A percentile compares a stretch with the other conserved stretches of the same genome.
These are phyloP conservation scores for Sesia bembeciformis DNA, from an alignment of 2,888 invertebrate species.

Conservation along the genomic window DNA sequence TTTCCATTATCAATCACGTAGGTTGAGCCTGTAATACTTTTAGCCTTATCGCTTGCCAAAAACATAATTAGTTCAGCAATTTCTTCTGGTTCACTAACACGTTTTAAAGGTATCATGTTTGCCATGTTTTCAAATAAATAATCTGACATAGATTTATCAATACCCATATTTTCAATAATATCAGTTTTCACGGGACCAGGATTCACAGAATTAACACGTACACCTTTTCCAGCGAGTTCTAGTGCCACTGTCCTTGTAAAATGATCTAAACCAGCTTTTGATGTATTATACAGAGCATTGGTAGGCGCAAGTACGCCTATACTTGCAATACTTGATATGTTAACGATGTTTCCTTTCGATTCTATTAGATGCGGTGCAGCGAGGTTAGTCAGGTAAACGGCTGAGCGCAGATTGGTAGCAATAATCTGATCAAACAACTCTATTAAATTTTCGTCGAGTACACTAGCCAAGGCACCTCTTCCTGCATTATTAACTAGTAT, in stretches of 20 bases:
- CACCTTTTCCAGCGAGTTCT: slow-evolving; percentile 19
- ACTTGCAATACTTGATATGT: slow-evolving; percentile 25
- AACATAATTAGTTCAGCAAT: slow-evolving; percentile 4
- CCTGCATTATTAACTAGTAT: slow-evolving; percentile 15
- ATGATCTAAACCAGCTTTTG: slow-evolving; percentile 25
- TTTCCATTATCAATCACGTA: slow-evolving; percentile 3
- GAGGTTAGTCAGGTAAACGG: slow-evolving; percentile 10
- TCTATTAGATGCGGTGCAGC: slow-evolving; percentile 23
- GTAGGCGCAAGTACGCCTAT: not conserved
- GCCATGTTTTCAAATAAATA: slow-evolving; percentile 7
- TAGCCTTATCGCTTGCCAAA: slow-evolving; percentile 7
- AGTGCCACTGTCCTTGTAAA: slow-evolving; percentile 21
- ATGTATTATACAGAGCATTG: slow-evolving; percentile 12
- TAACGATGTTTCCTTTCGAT: slow-evolving; percentile 32
- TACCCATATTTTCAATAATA: slow-evolving; percentile 13
- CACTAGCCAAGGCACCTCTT: slow-evolving; percentile 3
- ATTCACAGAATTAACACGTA: slow-evolving; percentile 72
- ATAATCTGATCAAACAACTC: slow-evolving; percentile 9
- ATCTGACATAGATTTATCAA: not conserved
- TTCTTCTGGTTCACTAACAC: slow-evolving; percentile 22
- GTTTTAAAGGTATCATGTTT: slow-evolving; percentile 13
- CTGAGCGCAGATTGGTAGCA: slow-evolving; percentile 10
- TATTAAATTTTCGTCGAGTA: slow-evolving; percentile 4
- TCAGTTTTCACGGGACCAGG: slow-evolving; percentile 62
- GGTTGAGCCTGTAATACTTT: slow-evolving; percentile 2